Evolutionary conservation across 1,140 invertebrate genomes (phyloP).

Genomic region (Branchinecta lindahli): DNA sequence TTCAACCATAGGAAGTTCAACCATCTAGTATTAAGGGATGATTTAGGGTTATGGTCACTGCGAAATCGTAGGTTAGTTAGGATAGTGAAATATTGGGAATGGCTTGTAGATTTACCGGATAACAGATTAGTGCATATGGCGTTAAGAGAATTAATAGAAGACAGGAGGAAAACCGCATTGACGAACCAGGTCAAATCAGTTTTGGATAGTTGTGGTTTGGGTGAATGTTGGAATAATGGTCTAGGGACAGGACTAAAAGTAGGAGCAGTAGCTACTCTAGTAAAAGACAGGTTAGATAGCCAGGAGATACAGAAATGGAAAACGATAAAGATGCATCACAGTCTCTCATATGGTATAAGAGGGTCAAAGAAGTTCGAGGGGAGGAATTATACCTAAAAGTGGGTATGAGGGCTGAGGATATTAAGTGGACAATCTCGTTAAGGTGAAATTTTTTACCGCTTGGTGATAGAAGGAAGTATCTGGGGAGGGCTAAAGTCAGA

Average conservation of each 20-base stretch:
- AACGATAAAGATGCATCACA: background rate
- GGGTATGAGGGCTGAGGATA: background rate
- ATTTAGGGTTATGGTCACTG: background rate
- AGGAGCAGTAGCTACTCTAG: background rate
- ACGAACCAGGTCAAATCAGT: background rate
- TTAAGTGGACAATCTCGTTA: background rate
- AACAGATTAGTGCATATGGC: background rate
- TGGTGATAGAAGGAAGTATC: slow-evolving; percentile 5
- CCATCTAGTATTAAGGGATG: background rate
- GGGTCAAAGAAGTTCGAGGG: too few species aligned
- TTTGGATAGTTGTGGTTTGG: slow-evolving; percentile 1
- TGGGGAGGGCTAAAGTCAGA: background rate
- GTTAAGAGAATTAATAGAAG: background rate
- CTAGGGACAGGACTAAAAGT: background rate
- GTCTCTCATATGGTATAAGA: background rate
- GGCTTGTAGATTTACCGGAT: background rate
- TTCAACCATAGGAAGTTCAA: background rate
- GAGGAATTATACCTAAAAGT: slow-evolving; percentile 9
- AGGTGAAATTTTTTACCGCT: background rate
- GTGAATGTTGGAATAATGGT: background rate
- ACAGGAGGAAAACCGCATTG: background rate
- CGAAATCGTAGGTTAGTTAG: background rate
- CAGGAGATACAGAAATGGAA: background rate
- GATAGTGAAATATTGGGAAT: background rate
- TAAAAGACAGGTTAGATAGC: background rate